Evolutionary conservation across 2,888 invertebrate species (phyloP), one percentile per base, ranked within the genome.

Genomic region (Stramonita haemastoma): DNA sequence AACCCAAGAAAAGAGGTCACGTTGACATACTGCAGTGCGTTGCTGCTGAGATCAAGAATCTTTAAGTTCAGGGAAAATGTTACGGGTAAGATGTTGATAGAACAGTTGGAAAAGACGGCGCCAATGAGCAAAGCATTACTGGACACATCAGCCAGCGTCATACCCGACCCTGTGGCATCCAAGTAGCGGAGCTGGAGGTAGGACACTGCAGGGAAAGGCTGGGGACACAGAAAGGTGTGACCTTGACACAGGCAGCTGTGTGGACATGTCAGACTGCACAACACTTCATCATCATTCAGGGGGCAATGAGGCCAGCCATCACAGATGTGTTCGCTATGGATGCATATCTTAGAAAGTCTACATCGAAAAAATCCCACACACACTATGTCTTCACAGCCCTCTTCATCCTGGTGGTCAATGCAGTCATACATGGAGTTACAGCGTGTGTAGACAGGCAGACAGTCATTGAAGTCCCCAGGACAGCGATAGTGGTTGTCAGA

Each of bases 251-350:
- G 26, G 46, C 81, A 83, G 36, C 26, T 22, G 36, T 36, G 26
- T 36, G 81, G 81, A 46, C 81, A 83, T 19, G 46, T 36, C 11
- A 46, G 1, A 26, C 29, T 13, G 22, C 81, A 83, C 19, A 22
- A 29, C 29, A 83, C 0, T 46, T 83, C 81, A 83, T 83, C 81
- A 26, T 83, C 81, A 83, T 83, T 11, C 81, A 46, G n/a, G 22
- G 81, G 81, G 29, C 81, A 83, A 22, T 83, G 81, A 83, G 81
- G 81, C 81, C 81, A 83, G 46, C 81, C 81, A 46, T 83, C 81
- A 83, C 81, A 83, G 19, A 83, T 6, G 26, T 83, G 46, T 22
- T 83, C 81, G 26, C 0, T 46, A 29, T 83, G 81, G 36, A 83
- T 36, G 26, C 81, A 83, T 36, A 11, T 36, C 46, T 5, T 83